Conservation (phyloP, 2,113 vertebrate genomes). For the Ophiodon elongatus region DNA sequence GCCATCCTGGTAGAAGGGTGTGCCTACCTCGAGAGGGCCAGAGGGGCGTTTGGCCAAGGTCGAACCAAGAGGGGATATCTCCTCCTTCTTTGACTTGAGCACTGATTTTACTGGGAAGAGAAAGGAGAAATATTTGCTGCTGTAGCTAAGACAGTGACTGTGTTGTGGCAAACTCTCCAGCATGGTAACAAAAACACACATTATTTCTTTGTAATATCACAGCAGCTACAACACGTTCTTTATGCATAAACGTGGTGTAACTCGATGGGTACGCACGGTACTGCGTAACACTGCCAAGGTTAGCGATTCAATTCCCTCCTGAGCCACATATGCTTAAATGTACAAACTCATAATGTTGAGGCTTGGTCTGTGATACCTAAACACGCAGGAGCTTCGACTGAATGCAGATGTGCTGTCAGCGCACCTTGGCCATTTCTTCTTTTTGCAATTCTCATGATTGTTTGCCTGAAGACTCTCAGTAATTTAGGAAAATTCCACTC, state of each 20-base stretch:
- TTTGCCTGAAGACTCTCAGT: slow-evolving; percentile 45
- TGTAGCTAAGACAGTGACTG: slow-evolving; percentile 57
- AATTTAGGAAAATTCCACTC: slow-evolving; percentile 49
- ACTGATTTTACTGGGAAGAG: slow-evolving; percentile 66
- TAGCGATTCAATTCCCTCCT: slow-evolving; percentile 55
- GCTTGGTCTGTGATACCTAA: slow-evolving; percentile 27
- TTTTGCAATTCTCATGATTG: slow-evolving; percentile 30
- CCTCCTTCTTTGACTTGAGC: slow-evolving; percentile 82
- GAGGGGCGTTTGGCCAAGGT: slow-evolving; percentile 83
- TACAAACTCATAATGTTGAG: slow-evolving; percentile 2
- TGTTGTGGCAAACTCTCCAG: slow-evolving; percentile 54
- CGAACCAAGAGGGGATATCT: slow-evolving; percentile 75
- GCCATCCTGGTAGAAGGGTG: slow-evolving; percentile 92
- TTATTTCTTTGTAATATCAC: slow-evolving; percentile 61
- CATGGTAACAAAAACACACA: slow-evolving; percentile 69
- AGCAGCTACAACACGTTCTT: slow-evolving; percentile 50
- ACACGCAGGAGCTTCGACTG: slow-evolving; percentile 34
- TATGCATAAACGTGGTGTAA: slow-evolving; percentile 42
- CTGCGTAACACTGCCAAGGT: slow-evolving; percentile 44
- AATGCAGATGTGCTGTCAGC: slow-evolving; percentile 56
- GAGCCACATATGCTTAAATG: slow-evolving; percentile 14
- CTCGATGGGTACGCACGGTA: slow-evolving; percentile 29
- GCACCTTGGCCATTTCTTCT: slow-evolving; percentile 31
- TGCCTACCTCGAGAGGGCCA: slow-evolving; percentile 90
- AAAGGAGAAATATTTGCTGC: slow-evolving; percentile 59